phyloP scores from a whole-genome alignment of 30 jellyfish, hydroid and myxozoan species.

The Morbakka virulenta region DNA sequence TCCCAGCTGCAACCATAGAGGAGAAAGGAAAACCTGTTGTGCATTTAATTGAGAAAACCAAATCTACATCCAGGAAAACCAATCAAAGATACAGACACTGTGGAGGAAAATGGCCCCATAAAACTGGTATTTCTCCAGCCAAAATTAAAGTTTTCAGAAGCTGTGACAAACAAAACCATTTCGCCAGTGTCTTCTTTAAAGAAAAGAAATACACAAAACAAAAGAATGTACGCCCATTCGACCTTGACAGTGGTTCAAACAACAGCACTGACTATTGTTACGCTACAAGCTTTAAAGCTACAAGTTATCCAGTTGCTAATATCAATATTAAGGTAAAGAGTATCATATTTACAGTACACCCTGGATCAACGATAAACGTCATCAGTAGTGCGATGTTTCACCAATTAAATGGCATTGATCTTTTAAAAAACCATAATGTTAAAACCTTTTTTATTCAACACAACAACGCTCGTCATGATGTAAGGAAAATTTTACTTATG shows the following conservation, averaged over 20 bases:
- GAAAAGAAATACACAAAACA: too few relatives aligned
- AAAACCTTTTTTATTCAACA: slow-evolving; percentile 13
- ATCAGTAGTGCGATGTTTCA: background rate
- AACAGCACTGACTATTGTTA: slow-evolving; percentile 27
- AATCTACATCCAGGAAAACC: too few relatives aligned
- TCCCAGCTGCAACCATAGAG: slow-evolving; percentile 22
- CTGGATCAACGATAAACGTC: slow-evolving; percentile 49
- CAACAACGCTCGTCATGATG: slow-evolving; percentile 10
- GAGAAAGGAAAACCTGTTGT: background rate
- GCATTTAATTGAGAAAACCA: too few relatives aligned
- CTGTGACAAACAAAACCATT: slow-evolving; percentile 8
- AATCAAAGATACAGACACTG: background rate
- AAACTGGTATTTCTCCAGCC: slow-evolving; percentile 7
- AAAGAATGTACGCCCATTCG: too few relatives aligned
- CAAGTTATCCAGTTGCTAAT: slow-evolving; percentile 3
- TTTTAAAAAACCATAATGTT: background rate
- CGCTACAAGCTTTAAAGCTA: background rate
- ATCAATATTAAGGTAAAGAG: slow-evolving; percentile 1
- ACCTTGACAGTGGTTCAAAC: too few relatives aligned
- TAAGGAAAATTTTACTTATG: slow-evolving; percentile 39
- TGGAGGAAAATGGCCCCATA: slow-evolving; percentile 5
- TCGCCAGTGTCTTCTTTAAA: slow-evolving; percentile 10
- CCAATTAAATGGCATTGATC: slow-evolving; percentile 1
- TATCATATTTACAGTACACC: slow-evolving; percentile 19
- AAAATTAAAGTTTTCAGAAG: slow-evolving; percentile 7